Percentiles rank a stretch among this genome's conserved stretches.
phyloP scores from a whole-genome alignment of 2,113 vertebrate genomes.

The Turdus rufiventris region DNA sequence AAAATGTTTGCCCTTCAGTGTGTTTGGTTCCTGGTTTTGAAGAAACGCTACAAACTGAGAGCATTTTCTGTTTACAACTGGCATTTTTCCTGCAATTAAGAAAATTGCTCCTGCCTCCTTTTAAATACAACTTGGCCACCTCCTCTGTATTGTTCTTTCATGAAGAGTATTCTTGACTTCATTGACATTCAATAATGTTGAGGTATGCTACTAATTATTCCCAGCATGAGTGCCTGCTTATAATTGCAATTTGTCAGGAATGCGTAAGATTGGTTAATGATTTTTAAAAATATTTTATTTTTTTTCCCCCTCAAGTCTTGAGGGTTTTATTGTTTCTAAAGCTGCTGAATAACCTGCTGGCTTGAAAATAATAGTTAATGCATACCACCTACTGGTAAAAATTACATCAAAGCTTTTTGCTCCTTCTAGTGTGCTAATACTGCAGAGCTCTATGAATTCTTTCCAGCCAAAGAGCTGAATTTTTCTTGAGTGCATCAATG shows the following conservation, averaged over 20 bases:
- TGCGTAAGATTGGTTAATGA: slow-evolving; percentile 46
- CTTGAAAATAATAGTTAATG: slow-evolving; percentile 57
- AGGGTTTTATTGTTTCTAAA: slow-evolving; percentile 57
- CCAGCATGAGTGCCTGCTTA: slow-evolving; percentile 47
- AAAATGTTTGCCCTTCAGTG: not conserved
- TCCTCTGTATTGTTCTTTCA: slow-evolving; percentile 48
- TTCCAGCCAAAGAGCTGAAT: not conserved
- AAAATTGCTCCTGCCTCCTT: not conserved
- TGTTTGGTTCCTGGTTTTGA: not conserved
- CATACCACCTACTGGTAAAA: slow-evolving; percentile 62
- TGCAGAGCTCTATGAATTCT: not conserved
- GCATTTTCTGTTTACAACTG: slow-evolving; percentile 8
- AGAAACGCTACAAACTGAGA: not conserved
- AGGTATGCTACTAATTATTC: slow-evolving; percentile 69
- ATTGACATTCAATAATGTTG: slow-evolving; percentile 67
- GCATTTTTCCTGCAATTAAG: slow-evolving; percentile 28
- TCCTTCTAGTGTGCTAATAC: not conserved
- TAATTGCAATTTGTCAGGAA: slow-evolving; percentile 63
- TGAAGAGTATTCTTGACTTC: slow-evolving; percentile 57
- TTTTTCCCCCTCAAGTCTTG: not conserved
- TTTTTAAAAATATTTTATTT: not conserved
- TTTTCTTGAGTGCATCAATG: not conserved
- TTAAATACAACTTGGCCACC: slow-evolving; percentile 1
- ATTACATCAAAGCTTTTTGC: slow-evolving; percentile 47
- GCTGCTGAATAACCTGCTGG: slow-evolving; percentile 37